phyloP scores from a whole-genome alignment of 2,113 vertebrate species.

The Apus apus region DNA sequence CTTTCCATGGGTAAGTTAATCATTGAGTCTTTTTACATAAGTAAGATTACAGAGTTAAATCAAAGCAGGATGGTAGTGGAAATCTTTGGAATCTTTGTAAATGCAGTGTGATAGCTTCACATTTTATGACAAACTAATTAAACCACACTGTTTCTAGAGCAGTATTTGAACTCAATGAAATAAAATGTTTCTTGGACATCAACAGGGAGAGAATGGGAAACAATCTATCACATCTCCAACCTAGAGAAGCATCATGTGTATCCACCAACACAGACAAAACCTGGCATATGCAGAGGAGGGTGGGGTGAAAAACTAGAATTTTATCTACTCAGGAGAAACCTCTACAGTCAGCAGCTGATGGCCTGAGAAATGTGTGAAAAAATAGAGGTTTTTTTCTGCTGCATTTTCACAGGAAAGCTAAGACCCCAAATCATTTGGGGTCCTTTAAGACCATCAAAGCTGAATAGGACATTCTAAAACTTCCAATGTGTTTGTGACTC shows the following conservation, averaged over 20 bases:
- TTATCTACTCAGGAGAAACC: background rate
- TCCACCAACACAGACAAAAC: background rate
- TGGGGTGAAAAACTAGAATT: background rate
- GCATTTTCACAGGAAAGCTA: background rate
- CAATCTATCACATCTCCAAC: background rate
- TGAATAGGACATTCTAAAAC: background rate
- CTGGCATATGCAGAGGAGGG: background rate
- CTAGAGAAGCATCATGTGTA: background rate
- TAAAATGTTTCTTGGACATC: background rate
- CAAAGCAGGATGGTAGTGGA: background rate
- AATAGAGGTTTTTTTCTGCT: background rate
- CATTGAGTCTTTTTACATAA: background rate
- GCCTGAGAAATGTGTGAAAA: background rate
- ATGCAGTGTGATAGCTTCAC: constrained; percentile 28
- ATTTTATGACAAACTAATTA: constrained; percentile 42
- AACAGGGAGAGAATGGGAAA: background rate
- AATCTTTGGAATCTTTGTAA: constrained; percentile 18
- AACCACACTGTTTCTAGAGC: constrained; percentile 5
- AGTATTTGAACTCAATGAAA: constrained; percentile 23
- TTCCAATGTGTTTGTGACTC: background rate
- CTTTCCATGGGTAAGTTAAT: background rate
- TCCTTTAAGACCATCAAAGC: background rate
- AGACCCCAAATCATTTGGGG: background rate
- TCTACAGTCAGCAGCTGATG: background rate
- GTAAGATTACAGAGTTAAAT: background rate